phyloP scores from a whole-genome alignment of 2,797 vertebrate species.

The Pseudomugil tenellus region DNA sequence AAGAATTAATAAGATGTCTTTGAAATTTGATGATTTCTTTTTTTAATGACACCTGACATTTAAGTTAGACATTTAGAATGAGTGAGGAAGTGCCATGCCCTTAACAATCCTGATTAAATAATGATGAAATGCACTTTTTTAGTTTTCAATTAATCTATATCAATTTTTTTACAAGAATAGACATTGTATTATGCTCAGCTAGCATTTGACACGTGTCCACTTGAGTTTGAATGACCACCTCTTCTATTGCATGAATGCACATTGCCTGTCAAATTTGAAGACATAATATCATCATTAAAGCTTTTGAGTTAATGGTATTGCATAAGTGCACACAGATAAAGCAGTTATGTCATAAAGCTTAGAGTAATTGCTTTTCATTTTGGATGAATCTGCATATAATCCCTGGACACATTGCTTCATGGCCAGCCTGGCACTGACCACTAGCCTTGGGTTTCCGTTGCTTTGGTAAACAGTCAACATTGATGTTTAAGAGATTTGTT shows the following conservation, averaged over 20 bases:
- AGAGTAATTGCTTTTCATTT: constrained; percentile 73
- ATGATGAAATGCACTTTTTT: constrained; percentile 4
- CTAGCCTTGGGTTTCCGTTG: constrained; percentile 17
- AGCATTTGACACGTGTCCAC: neutral
- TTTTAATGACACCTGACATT: neutral
- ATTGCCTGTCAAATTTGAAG: constrained; percentile 42
- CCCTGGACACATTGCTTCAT: constrained; percentile 40
- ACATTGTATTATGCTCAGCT: neutral
- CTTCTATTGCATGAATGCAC: constrained; percentile 23
- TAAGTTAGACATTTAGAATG: constrained; percentile 16
- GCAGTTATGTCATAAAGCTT: constrained; percentile 75
- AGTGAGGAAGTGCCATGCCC: neutral
- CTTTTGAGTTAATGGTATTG: constrained; percentile 63
- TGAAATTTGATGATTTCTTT: constrained; percentile 1
- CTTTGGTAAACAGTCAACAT: constrained; percentile 16
- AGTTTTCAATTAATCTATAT: neutral
- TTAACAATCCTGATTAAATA: constrained; percentile 43
- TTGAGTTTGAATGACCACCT: constrained; percentile 7
- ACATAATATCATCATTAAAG: constrained; percentile 23
- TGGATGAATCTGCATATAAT: constrained; percentile 60
- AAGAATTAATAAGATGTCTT: constrained; percentile 1
- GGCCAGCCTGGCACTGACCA: constrained; percentile 20
- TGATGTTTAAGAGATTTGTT: constrained; percentile 3
- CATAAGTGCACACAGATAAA: constrained; percentile 50
- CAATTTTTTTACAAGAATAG: neutral